These are phyloP conservation scores for Sciaenops ocellatus DNA, from an alignment of 2,797 vertebrate genomes.

Conservation along the genomic window DNA sequence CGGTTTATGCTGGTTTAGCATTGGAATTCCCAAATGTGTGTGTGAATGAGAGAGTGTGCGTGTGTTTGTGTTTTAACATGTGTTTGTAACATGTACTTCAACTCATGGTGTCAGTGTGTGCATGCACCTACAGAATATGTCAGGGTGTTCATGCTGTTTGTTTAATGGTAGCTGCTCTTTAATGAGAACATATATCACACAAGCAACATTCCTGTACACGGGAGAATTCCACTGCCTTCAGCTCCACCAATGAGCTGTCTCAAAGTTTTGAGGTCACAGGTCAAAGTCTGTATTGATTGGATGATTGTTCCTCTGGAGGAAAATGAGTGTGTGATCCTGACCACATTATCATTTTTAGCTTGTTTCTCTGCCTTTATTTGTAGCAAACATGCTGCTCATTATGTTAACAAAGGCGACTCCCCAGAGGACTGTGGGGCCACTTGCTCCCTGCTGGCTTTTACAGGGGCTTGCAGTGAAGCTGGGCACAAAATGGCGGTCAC, in stretches of 20 bases:
- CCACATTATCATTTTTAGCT: conserved; percentile 44
- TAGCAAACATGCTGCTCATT: conserved; percentile 39
- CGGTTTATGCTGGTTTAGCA: conserved; percentile 41
- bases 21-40: conserved; percentile 38
- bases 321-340: conserved; percentile 27
- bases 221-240: conserved; percentile 18
- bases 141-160: conserved; percentile 7
- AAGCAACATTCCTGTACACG: conserved; percentile 14
- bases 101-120: background rate
- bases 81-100: conserved; percentile 4
- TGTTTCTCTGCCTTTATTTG: conserved; percentile 21
- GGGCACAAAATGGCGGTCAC: conserved; percentile 47
- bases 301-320: conserved; percentile 34
- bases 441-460: conserved; percentile 5
- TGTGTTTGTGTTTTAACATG: background rate
- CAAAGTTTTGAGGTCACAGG: conserved; percentile 34
- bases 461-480: conserved; percentile 17
- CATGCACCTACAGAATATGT: conserved; percentile 18
- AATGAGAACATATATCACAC: conserved; percentile 42
- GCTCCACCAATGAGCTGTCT: conserved; percentile 28
- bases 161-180: conserved; percentile 31
- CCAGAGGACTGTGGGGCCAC: background rate
- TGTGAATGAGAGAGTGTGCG: background rate
- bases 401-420: conserved; percentile 29
- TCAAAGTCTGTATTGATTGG: conserved; percentile 46